A percentile compares a stretch with the other conserved stretches of the same genome.
These are phyloP conservation scores for Sternarchorhynchus goeldii DNA, from an alignment of 2,797 vertebrate species.

Conservation along the genomic window DNA sequence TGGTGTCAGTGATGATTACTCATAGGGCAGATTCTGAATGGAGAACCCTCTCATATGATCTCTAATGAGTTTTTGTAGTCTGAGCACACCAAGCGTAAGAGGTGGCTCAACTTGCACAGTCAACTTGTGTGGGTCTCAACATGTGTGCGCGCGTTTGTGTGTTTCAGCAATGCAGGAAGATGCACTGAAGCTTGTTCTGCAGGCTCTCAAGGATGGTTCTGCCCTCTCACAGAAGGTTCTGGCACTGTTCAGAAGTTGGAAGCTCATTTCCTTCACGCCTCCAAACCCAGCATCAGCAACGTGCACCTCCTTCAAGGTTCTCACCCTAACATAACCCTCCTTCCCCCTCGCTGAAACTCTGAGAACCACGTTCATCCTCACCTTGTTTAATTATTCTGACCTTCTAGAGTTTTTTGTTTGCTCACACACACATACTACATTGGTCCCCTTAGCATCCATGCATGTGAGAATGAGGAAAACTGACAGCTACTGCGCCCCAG, in stretches of 20 bases:
- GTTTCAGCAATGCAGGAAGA: slow-evolving; percentile 94
- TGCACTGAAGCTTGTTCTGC: slow-evolving; percentile 89
- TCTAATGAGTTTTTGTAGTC: slow-evolving; percentile 41
- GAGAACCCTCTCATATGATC: slow-evolving; percentile 28
- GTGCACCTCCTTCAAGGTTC: slow-evolving; percentile 96
- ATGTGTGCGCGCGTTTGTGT: background rate
- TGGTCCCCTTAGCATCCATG: too few relatives aligned
- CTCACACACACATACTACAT: too few relatives aligned
- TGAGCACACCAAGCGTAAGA: slow-evolving; percentile 35
- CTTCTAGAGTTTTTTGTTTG: too few relatives aligned
- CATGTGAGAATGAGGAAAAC: too few relatives aligned
- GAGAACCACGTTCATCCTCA: too few relatives aligned
- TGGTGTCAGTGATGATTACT: slow-evolving; percentile 81
- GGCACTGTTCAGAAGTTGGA: slow-evolving; percentile 96
- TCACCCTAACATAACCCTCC: too few relatives aligned
- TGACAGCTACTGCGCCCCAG: too few relatives aligned
- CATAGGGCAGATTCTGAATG: slow-evolving; percentile 95
- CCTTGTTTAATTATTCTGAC: too few relatives aligned
- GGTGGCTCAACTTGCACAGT: background rate
- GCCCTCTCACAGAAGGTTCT: slow-evolving; percentile 95
- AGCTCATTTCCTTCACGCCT: slow-evolving; percentile 94
- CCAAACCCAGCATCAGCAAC: slow-evolving; percentile 96
- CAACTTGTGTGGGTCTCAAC: slow-evolving; percentile 50
- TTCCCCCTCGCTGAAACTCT: too few relatives aligned
- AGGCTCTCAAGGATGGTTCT: slow-evolving; percentile 94